Percentiles rank a stretch among this genome's conserved stretches.
Evolutionary conservation across 2,797 vertebrate species (phyloP).

Genomic region (Melanotaenia boesemani): DNA sequence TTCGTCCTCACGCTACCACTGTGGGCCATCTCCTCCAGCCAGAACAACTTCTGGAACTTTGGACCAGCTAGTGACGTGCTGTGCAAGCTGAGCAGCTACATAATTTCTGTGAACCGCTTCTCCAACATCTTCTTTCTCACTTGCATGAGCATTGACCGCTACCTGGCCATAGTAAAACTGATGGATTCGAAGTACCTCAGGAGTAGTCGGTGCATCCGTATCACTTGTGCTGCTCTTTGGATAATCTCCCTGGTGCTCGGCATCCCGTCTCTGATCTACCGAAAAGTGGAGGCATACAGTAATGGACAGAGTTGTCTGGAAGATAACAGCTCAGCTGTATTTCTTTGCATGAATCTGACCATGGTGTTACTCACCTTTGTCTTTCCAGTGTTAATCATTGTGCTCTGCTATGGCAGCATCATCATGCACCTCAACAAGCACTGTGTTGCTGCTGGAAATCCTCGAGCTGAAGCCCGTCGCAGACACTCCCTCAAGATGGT

Average conservation of each 20-base stretch:
- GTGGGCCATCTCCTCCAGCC: constrained; percentile 83
- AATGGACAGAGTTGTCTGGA: constrained; percentile 69
- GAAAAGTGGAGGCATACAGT: constrained; percentile 32
- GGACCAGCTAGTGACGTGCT: constrained; percentile 59
- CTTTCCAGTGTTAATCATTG: constrained; percentile 83
- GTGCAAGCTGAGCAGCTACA: constrained; percentile 89
- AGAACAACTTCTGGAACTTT: constrained; percentile 81
- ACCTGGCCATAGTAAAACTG: constrained; percentile 86
- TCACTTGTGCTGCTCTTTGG: constrained; percentile 83
- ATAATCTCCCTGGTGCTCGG: constrained; percentile 80
- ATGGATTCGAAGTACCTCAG: constrained; percentile 80
- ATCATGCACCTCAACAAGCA: constrained; percentile 79
- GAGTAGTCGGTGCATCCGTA: constrained; percentile 66
- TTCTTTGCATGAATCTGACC: constrained; percentile 75
- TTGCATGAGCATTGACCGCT: constrained; percentile 90
- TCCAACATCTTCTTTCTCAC: constrained; percentile 91
- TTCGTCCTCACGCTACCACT: constrained; percentile 88
- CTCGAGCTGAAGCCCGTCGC: constrained; percentile 70
- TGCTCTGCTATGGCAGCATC: constrained; percentile 87
- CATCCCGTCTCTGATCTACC: constrained; percentile 80
- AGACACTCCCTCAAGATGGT: constrained; percentile 88
- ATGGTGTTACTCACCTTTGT: constrained; percentile 84
- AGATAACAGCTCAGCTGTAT: constrained; percentile 51
- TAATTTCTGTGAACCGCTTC: constrained; percentile 88
- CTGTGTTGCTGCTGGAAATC: constrained; percentile 54